Percentiles rank a stretch among this genome's conserved stretches.
These are phyloP conservation scores for Azorinus chamasolen DNA, from an alignment of 2,888 invertebrate species.

Conservation along the genomic window DNA sequence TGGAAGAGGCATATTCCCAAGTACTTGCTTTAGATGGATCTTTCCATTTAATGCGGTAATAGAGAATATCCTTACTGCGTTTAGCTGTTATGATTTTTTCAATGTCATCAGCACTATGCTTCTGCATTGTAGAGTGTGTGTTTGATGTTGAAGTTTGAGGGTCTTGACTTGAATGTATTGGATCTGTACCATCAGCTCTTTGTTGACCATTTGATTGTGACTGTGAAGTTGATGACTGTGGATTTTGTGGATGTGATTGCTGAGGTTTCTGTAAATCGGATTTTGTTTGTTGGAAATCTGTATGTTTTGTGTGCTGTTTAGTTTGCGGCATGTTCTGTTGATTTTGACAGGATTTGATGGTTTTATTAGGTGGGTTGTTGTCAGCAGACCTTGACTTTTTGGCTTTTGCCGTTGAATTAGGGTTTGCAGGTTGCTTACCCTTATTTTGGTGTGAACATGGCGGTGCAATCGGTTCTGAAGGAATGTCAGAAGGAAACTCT, in stretches of 20 bases:
- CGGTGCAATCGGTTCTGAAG: background rate
- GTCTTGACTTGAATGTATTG: no score
- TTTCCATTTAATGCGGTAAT: conserved; percentile 25
- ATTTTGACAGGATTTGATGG: background rate
- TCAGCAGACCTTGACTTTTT: background rate
- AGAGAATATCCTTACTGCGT: background rate
- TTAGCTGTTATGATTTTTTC: conserved; percentile 1
- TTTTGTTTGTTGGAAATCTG: conserved; percentile 1
- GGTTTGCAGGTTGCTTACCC: background rate
- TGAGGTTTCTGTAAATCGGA: no score
- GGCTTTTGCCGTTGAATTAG: background rate
- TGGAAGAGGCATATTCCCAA: conserved; percentile 12
- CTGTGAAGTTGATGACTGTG: no score
- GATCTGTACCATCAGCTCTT: no score
- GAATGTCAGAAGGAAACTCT: background rate
- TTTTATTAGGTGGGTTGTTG: background rate
- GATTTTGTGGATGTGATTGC: no score
- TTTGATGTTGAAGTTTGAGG: no score
- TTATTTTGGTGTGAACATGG: background rate
- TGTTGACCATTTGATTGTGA: no score
- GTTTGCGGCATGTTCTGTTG: background rate
- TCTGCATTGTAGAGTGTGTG: no score
- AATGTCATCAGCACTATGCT: no score
- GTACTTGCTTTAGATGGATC: conserved; percentile 10
- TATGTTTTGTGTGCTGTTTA: background rate